Evolutionary conservation across 2,888 invertebrate genomes (phyloP), one percentile per base, ranked within the genome.

Genomic region (Heliconius hortense): DNA sequence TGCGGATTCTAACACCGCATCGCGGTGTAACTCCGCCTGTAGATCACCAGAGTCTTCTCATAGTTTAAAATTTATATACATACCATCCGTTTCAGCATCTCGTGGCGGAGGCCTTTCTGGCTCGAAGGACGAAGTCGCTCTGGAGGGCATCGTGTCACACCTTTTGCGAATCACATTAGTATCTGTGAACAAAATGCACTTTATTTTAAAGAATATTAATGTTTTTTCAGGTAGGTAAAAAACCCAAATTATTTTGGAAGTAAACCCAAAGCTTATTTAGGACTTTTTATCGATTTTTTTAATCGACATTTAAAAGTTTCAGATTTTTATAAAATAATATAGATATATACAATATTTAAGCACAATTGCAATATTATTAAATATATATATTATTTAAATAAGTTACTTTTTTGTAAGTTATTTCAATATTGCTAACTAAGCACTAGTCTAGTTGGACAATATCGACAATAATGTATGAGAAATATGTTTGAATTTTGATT

Each of bases 1-100:
- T 81, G 98, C 97, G 15, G 96, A 95, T 89, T 98, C 97, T 1
- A 98, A 93, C 66, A 96, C 95, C 60, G 97, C 96, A 75, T 96
- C 96, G 80, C 97, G 95, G 82, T 96, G 96, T 79, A 96, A 95
- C 0, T 97, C 96, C 80, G 97, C 96, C 21, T 96, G 95, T 74
- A 98, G 94, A 87, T 98, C 98, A 84, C 99, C 99, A 7, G 98
- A 97, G 74, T 99, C 88, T 98, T 98, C 87, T 99, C 98, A 18
- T 48, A 18, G 43, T 18, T 48, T 4, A 5, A 18, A 18, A 64
- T 31, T 48, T 5, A 48, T 48, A 64, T 31, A 63, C 24, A 48
- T 82, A 94, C 93, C 86, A 59, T 86, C 85, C 13, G 88, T 79
- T 86, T 91, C 86, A 87, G 89, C 81, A 89, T 91, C 87, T 82